A percentile compares a stretch with the other conserved stretches of the same genome.
Conservation (phyloP, 2,888 invertebrate genomes). For the Diabrotica balteata region DNA sequence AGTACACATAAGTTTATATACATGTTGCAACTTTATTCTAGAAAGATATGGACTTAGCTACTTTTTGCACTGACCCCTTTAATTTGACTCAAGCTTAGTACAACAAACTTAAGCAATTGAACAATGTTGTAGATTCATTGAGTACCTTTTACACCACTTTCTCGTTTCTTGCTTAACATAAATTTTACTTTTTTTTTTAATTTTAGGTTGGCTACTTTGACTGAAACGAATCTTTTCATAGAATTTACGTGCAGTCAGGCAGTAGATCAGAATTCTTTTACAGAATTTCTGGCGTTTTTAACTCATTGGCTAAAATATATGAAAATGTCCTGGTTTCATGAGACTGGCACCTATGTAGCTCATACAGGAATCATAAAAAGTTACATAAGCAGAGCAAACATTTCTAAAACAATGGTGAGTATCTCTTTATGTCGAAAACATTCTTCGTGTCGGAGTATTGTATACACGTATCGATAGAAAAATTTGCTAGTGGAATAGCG, state of each 20-base stretch:
- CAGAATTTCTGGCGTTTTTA: slow-evolving; percentile 27
- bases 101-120: too few species aligned
- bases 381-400: slow-evolving; percentile 15
- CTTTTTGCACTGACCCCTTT: too few species aligned
- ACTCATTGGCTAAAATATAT: slow-evolving; percentile 29
- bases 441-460: neutral
- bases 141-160: too few species aligned
- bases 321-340: neutral
- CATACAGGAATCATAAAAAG: slow-evolving; percentile 27
- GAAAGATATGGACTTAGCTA: too few species aligned
- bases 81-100: too few species aligned
- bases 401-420: slow-evolving; percentile 23
- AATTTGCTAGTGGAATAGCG: too few species aligned
- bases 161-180: neutral
- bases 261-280: slow-evolving; percentile 26
- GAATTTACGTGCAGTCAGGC: slow-evolving; percentile 29
- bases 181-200: neutral
- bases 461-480: too few species aligned
- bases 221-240: slow-evolving; percentile 25
- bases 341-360: slow-evolving; percentile 6
- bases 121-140: too few species aligned
- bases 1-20: too few species aligned
- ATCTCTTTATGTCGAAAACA: neutral
- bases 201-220: slow-evolving; percentile 17
- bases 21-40: too few species aligned